Evolutionary conservation across 1,140 invertebrate species (phyloP), one percentile per base, ranked within the genome.

Genomic region (Trichonephila inaurata): DNA sequence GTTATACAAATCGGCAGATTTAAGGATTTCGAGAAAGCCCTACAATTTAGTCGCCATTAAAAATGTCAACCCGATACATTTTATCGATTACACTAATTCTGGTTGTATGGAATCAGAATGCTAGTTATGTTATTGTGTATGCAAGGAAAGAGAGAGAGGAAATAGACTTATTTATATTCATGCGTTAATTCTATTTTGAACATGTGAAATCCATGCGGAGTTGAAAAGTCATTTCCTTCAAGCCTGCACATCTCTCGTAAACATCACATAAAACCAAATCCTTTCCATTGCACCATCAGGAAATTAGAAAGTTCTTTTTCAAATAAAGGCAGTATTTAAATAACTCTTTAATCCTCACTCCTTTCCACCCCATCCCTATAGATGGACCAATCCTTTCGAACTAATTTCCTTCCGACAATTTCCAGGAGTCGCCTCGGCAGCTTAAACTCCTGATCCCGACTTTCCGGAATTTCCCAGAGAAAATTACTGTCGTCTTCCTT

Each of bases 391-490:
- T 72, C 87, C 64, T 69, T 89, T 89, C 33, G 61, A 89, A 60
- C 40, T 69, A 33, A 89, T 89, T 89, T 89, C 64, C 62, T 87
- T n/a, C 72, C 72, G 21, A 18, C 28, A 33, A 16, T 24, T 19
- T 18, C 28, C 18, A 77, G 16, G 33, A 77, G 72, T 33, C 72
- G 72, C 72, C 33, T 16, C 72, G 28, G 24, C 28, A 77, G 85
- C 85, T 87, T 87, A 87, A 87, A 87, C 85, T 77, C 60, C 28
- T 87, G 85, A 87, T 60, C 85, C 72, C 16, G 72, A 77, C 72
- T 77, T 77, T 40, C 72, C 72, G 28, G 72, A 77, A 77, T 77
- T 77, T 77, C 33, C 72, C 72, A 28, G 72, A 40, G 72, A 77
- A 77, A 77, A 77, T 77, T 18, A 64, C 51, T 83, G 21, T 21